phyloP scores from a whole-genome alignment of 2,888 invertebrate genomes.

The Oscheius sp. region DNA sequence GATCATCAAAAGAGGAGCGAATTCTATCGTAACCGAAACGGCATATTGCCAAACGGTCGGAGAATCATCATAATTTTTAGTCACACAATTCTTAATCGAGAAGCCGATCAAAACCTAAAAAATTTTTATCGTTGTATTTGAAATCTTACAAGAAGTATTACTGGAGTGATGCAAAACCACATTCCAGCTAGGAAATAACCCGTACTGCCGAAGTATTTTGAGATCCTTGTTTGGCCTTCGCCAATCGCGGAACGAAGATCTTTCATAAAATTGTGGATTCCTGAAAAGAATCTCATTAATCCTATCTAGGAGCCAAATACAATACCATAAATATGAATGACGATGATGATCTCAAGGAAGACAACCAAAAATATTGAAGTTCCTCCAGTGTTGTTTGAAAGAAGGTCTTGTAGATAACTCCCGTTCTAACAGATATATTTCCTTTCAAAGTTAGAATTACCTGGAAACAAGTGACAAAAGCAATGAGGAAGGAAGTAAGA shows the following conservation, averaged over 20 bases:
- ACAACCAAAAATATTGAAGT: background rate
- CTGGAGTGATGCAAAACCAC: slow-evolving; percentile 12
- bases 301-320: background rate
- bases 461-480: slow-evolving; percentile 31
- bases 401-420: background rate
- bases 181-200: background rate
- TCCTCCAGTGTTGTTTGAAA: background rate
- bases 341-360: slow-evolving; percentile 14
- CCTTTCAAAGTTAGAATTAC: slow-evolving; percentile 28
- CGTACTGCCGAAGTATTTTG: slow-evolving; percentile 1
- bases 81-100: background rate
- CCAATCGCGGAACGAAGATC: slow-evolving; percentile 14
- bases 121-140: background rate
- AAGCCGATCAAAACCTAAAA: background rate
- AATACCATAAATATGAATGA: slow-evolving; percentile 27
- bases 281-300: background rate
- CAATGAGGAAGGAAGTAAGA: slow-evolving; percentile 22
- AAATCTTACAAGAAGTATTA: background rate
- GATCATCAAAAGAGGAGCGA: background rate
- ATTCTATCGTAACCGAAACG: background rate
- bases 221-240: background rate
- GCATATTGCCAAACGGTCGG: background rate
- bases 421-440: slow-evolving; percentile 20
- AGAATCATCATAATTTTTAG: background rate
- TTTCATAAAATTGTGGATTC: slow-evolving; percentile 12